Conservation (phyloP, 2,797 vertebrate species). For the Anguilla megastoma region DNA sequence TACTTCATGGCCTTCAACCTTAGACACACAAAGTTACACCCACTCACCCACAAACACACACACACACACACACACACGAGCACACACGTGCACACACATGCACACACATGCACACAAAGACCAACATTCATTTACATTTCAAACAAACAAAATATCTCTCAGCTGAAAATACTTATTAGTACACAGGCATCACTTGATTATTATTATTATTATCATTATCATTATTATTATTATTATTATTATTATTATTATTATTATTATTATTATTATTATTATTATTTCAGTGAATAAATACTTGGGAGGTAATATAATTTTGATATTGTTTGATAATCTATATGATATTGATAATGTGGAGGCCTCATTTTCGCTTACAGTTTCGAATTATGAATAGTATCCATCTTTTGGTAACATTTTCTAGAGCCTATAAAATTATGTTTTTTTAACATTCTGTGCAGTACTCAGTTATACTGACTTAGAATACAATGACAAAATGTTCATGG, state of each 20-base stretch:
- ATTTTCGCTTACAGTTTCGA: background rate
- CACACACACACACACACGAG: background rate
- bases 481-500: conserved; percentile 2
- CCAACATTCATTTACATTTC: background rate
- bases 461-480: background rate
- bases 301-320: background rate
- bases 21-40: background rate
- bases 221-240: background rate
- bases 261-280: background rate
- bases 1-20: background rate
- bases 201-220: background rate
- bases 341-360: background rate
- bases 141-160: background rate
- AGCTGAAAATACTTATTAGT: background rate
- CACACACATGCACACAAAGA: background rate
- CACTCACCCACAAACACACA: background rate
- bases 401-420: background rate
- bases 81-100: background rate
- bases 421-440: background rate
- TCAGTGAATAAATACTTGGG: background rate
- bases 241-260: background rate
- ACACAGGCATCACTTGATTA: background rate
- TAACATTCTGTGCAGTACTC: background rate
- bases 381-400: background rate
- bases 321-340: background rate